A percentile compares a stretch with the other conserved stretches of the same genome.
Conservation (phyloP, 2,888 invertebrate genomes). For the Perithous albicinctus region DNA sequence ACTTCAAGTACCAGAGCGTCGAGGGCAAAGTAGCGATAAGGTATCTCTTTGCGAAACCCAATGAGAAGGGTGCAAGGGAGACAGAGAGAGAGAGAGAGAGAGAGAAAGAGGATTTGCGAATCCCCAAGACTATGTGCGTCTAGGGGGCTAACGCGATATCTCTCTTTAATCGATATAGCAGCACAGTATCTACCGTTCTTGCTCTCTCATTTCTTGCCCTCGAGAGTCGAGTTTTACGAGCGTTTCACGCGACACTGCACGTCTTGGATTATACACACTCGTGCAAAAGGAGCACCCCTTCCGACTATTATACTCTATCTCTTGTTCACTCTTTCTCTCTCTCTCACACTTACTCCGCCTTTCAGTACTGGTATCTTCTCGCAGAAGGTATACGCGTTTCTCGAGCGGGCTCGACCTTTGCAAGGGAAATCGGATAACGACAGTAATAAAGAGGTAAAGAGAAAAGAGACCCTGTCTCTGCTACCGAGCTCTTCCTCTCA, state of each 20-base stretch:
- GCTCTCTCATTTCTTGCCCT: constrained; percentile 16
- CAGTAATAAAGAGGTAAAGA: constrained; percentile 66
- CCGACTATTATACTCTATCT: constrained; percentile 58
- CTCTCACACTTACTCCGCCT: constrained; percentile 19
- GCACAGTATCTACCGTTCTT: constrained; percentile 8
- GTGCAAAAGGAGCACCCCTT: constrained; percentile 46
- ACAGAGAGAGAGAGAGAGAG: neutral
- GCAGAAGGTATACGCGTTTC: constrained; percentile 39
- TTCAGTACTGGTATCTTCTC: constrained; percentile 38
- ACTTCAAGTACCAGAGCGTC: constrained; percentile 25
- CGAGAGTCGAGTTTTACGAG: constrained; percentile 52
- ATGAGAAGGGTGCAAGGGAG: neutral
- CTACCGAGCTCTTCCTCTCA: constrained; percentile 36
- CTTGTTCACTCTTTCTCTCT: constrained; percentile 21
- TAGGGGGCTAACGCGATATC: constrained; percentile 2
- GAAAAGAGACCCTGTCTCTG: constrained; percentile 48
- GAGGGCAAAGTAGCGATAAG: constrained; percentile 27
- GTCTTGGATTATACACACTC: constrained; percentile 57
- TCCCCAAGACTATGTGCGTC: neutral
- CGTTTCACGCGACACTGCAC: constrained; percentile 58
- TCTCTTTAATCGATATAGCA: constrained; percentile 30
- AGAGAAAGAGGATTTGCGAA: constrained; percentile 9
- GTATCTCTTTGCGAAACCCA: constrained; percentile 23
- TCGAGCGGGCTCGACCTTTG: constrained; percentile 55
- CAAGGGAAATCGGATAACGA: constrained; percentile 67